Evolutionary conservation across 2,113 vertebrate species (phyloP), one percentile per base, ranked within the genome.

Genomic region (Lates calcarifer): DNA sequence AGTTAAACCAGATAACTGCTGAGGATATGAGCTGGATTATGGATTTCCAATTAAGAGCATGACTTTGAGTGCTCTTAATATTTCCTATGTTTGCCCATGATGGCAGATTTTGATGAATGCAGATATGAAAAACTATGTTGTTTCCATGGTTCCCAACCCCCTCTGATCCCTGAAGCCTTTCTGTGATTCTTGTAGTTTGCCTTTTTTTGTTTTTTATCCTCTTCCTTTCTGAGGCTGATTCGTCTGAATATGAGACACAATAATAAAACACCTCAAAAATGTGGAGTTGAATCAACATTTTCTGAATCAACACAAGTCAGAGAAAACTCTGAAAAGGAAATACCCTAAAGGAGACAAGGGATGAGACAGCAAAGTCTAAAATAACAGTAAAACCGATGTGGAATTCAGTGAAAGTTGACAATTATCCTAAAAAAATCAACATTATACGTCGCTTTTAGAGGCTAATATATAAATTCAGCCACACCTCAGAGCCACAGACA

Each of bases 401-500:
- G 24, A 55, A 39, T 55, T 28, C 24, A 53, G 24, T 24, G 61
- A 22, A 65, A 64, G 6, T 49, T 18, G 6, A 22, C 13, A 35
- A 37, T 13, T 4, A 22, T 22, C 43, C 22, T 14, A 0, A 55
- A 24, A 24, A 31, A 55, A 26, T 31, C 20, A 28, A 22, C 6
- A 5, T 26, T 20, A 14, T 18, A 4, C 9, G 39, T 22, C 1
- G 5, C 24, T 66, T 80, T 57, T 56, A 5, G 11, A 47, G 63
- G 63, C 31, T 58, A 18, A 74, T 45, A 26, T 41, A 66, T 33
- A 57, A 55, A 74, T 31, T 60, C 15, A 47, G 68, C 11, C 33
- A 12, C 29, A 53, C 26, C 12, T 20, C 29, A 13, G 47, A 73
- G 56, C 33, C 55, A 31, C 37, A 22, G 69, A 49, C n/a, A n/a